Percentiles rank a stretch among this genome's conserved stretches.
These are phyloP conservation scores for Neolamprologus multifasciatus DNA, from an alignment of 2,797 vertebrate genomes.

Conservation along the genomic window DNA sequence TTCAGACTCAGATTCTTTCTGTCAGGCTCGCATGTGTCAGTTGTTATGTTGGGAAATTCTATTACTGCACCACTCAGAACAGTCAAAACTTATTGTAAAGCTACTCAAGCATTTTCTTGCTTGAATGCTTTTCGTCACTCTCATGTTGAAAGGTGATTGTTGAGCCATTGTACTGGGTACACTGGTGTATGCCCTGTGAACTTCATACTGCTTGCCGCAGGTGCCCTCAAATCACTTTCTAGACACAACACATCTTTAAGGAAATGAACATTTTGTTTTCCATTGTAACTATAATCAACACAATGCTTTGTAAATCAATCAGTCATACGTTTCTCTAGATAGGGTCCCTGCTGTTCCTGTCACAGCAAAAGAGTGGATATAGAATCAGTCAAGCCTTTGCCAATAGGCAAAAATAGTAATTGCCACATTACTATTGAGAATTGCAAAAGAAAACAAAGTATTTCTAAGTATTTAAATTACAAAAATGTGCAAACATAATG, in stretches of 20 bases:
- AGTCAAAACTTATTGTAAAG: not conserved
- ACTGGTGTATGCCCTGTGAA: not conserved
- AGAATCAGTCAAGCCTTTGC: not conserved
- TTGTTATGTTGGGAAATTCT: not conserved
- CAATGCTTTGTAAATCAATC: not conserved
- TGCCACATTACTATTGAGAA: not conserved
- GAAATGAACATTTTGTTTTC: not conserved
- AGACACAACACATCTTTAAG: not conserved
- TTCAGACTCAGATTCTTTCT: not conserved
- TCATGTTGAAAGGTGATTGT: not conserved
- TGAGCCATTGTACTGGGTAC: not conserved
- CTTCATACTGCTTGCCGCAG: not conserved
- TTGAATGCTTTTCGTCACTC: not conserved
- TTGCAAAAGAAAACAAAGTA: not conserved
- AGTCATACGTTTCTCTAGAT: not conserved
- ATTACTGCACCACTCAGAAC: not conserved
- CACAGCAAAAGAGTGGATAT: not conserved
- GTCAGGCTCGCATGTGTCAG: not conserved
- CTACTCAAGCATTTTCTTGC: not conserved
- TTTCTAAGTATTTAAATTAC: not conserved
- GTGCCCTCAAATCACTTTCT: not conserved
- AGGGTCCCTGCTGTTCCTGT: not conserved
- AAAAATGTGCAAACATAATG: not conserved
- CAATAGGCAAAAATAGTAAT: not conserved
- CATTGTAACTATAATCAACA: not conserved